Conservation (phyloP, 2,888 invertebrate species). For the Lasius platythorax region DNA sequence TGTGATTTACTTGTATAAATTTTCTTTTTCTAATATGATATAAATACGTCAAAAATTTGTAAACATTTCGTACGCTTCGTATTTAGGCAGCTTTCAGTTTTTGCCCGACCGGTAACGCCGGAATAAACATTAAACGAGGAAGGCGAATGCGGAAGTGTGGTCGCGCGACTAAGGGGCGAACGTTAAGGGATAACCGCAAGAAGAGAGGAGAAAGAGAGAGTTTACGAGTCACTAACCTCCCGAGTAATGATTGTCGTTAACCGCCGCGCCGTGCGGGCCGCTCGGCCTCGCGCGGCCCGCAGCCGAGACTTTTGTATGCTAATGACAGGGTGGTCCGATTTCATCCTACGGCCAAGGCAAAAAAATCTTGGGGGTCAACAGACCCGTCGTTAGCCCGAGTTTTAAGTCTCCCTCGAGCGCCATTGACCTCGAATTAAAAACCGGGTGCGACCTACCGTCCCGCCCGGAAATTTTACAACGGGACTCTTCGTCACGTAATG, state of each 20-base stretch:
- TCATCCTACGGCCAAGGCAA: slow-evolving; percentile 68
- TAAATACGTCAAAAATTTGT: not conserved
- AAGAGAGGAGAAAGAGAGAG: slow-evolving; percentile 42
- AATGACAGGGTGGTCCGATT: slow-evolving; percentile 81
- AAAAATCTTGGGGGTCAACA: slow-evolving; percentile 79
- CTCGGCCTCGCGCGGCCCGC: slow-evolving; percentile 55
- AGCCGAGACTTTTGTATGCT: slow-evolving; percentile 77
- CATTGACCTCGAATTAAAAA: slow-evolving; percentile 77
- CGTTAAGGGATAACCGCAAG: slow-evolving; percentile 71
- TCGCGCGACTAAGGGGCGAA: slow-evolving; percentile 68
- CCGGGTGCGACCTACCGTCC: slow-evolving; percentile 63
- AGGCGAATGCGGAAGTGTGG: slow-evolving; percentile 76
- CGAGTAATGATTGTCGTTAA: slow-evolving; percentile 80
- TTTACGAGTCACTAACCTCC: slow-evolving; percentile 74
- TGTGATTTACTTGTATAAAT: not conserved
- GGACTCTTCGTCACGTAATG: slow-evolving; percentile 16
- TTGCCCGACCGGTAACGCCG: slow-evolving; percentile 62
- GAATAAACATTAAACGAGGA: slow-evolving; percentile 74
- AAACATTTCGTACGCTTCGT: not conserved
- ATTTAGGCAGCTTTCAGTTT: not conserved
- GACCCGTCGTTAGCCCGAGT: slow-evolving; percentile 73
- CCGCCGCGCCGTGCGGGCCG: slow-evolving; percentile 61
- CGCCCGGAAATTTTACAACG: slow-evolving; percentile 65
- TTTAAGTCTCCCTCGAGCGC: slow-evolving; percentile 74
- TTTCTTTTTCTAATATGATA: not conserved